These are phyloP conservation scores for Muscicapa adusta DNA, from an alignment of 2,113 vertebrate genomes.

Conservation along the genomic window DNA sequence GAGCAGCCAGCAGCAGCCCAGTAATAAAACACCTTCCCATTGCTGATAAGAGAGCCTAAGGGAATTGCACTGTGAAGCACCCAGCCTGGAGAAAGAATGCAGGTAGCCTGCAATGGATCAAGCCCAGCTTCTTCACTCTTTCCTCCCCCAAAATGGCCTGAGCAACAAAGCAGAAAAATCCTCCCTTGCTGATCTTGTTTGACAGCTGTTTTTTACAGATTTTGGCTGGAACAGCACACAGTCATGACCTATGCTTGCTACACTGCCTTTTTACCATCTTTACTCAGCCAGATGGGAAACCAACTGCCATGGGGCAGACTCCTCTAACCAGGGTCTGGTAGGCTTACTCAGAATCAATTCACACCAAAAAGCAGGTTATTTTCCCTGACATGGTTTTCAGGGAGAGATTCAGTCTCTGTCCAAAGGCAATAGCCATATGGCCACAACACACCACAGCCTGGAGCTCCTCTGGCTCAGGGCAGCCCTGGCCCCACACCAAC, in stretches of 20 bases:
- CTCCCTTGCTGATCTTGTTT: background rate
- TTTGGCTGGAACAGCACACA: background rate
- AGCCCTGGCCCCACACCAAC: background rate
- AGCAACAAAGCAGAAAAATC: background rate
- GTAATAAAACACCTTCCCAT: conserved; percentile 31
- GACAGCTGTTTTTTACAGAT: background rate
- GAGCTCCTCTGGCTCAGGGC: background rate
- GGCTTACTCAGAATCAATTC: background rate
- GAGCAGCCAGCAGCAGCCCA: conserved; percentile 19
- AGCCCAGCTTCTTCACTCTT: background rate
- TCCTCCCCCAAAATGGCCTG: background rate
- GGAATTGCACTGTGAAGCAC: conserved; percentile 5
- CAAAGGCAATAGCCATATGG: background rate
- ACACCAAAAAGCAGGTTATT: background rate
- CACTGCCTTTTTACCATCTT: background rate
- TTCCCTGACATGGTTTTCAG: background rate
- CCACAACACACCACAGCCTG: background rate
- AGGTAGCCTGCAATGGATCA: background rate
- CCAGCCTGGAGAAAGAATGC: background rate
- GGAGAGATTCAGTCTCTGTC: background rate
- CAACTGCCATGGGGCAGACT: rapidly evolving
- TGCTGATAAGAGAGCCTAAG: background rate
- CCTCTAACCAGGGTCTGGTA: background rate
- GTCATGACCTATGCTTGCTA: background rate
- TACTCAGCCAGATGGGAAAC: background rate